Base-by-base conservation (phyloP, 2,113 vertebrate genomes). In the Fregetta grallaria region DNA sequence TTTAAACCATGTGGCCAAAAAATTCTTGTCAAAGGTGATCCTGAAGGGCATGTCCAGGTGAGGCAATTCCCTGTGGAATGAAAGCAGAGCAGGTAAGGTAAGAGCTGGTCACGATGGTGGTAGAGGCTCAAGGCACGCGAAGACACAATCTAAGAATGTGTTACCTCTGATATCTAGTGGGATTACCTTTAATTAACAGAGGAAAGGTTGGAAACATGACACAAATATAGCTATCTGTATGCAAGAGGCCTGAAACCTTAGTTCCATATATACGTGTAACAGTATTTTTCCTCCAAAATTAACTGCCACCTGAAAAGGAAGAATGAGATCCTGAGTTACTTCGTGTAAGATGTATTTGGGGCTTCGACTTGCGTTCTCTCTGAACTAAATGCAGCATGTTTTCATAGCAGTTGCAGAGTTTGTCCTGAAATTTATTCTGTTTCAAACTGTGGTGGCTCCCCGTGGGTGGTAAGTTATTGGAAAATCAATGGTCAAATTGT, bases 211-310 rank as follows among this genome's bases (percentile, higher is more conserved):
- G 29, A 67, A 89, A 40, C 10, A 1, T 55, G 52, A 29, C 38
- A 32, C 21, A 50, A 30, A 5, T 44, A 20, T 14, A 44, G 20
- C 29, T 65, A 3, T 74, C 7, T 66, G 38, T 5, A 3, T 67
- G 29, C 32, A 73, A 52, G 12, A 74, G 52, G 20, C 32, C 29
- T 5, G 2, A 58, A 75, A 47, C 9, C 16, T 26, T 65, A n/a
- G n/a, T 66, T 94, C 45, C 6, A 3, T 71, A 4, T 47, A 11
- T 61, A 47, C 0, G 5, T 0, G 0, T 42, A 81, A 56, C 13
- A 16, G 15, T 63, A 30, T 52, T 72, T 66, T 71, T 71, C 15
- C 58, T 89, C 27, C 14, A 32, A n/a, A 74, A 74, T 79, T 22
- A 82, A 29, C 53, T 58, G 22, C 22, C 22, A 38, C n/a, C n/a